Evolutionary conservation across 2,888 invertebrate species (phyloP).

Genomic region (Polydrusus pterygomalis): DNA sequence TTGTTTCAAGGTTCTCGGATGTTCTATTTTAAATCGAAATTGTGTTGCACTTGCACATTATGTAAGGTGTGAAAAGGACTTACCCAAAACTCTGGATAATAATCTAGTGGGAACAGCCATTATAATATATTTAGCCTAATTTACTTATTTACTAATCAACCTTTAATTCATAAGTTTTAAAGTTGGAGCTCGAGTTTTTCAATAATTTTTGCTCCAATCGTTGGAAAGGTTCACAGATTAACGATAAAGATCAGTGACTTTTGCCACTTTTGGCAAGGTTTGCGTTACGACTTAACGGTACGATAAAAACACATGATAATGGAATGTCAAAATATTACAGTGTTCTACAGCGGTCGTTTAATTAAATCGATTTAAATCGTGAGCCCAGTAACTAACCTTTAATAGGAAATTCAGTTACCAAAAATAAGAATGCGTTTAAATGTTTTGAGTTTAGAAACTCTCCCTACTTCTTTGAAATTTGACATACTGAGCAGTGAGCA

Average conservation of each 20-base stretch:
- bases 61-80: slow-evolving; percentile 65
- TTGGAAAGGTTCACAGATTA: slow-evolving; percentile 37
- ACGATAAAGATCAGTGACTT: slow-evolving; percentile 17
- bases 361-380: no score
- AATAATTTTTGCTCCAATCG: slow-evolving; percentile 12
- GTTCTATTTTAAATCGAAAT: slow-evolving; percentile 61
- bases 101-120: slow-evolving; percentile 70
- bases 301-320: slow-evolving; percentile 7
- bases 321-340: background rate
- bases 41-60: slow-evolving; percentile 60
- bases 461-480: no score
- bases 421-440: no score
- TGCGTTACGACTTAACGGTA: slow-evolving; percentile 59
- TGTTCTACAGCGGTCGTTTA: background rate
- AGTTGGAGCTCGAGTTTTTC: slow-evolving; percentile 20
- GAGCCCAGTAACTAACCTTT: no score
- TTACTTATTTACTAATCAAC: slow-evolving; percentile 13
- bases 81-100: slow-evolving; percentile 68
- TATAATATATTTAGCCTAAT: slow-evolving; percentile 29
- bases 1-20: slow-evolving; percentile 44
- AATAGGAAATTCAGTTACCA: no score
- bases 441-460: no score
- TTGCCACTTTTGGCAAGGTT: slow-evolving; percentile 38
- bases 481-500: no score
- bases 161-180: slow-evolving; percentile 33